Base-by-base conservation (phyloP, 2,888 invertebrate species). In the Criorhina ranunculi region DNA sequence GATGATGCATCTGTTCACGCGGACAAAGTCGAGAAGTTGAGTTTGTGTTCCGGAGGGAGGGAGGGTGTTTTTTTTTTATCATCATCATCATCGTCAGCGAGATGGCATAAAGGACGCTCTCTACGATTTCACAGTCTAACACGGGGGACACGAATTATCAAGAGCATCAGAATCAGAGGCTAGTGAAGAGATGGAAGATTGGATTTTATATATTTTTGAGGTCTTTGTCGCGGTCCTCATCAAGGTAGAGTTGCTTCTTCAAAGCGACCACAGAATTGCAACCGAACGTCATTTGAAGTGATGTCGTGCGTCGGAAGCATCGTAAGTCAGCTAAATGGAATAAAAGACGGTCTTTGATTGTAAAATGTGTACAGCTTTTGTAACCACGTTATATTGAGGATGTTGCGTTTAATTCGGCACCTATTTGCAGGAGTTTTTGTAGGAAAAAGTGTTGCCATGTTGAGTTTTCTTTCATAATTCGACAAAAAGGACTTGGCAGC, bases 161-260 rank as follows among this genome's bases (percentile, higher is more conserved):
- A 60, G 62, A 80, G 46, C 75, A 62, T 29, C 33, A 40, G 12
- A n/a, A 11, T 60, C 33, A n/a, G n/a, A n/a, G 44, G 62, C 35
- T 44, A 55, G 55, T 19, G 53, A 15, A 31, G 57, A 69, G 76
- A 81, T 81, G n/a, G 60, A 24, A 46, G 76, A 76, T 81, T 81
- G 55, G 44, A 76, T 76, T 80, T 77, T 42, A 59, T n/a, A n/a
- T n/a, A n/a, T n/a, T 81, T 81, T 81, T 76, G 76, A 81, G 76
- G 81, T 81, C 81, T 81, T 76, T 81, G 81, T 81, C 76, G 81
- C 62, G 62, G 69, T 70, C 62, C 70, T 76, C 80, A 80, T 80
- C 73, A 80, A 80, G 80, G 60, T 53, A 24, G 24, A 64, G 72
- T 60, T 59, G 46, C 19, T 64, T 46, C 1, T 64, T 15, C 31